Base-by-base conservation (phyloP, 2,888 invertebrate species). In the Torymus tubicola region DNA sequence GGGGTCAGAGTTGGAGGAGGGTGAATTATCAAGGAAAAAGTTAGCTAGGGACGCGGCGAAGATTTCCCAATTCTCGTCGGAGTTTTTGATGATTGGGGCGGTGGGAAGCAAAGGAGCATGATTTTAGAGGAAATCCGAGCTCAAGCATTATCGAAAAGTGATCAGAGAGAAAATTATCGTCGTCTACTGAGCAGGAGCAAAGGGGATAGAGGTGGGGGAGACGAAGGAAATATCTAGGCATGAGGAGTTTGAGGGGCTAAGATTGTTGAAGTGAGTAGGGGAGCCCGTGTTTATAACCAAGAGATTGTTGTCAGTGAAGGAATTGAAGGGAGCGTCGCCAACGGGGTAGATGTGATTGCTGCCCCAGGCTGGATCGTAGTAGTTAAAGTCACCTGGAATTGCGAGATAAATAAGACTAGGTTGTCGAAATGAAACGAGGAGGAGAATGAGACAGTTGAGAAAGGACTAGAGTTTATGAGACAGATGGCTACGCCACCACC, bases 101-200 rank as follows among this genome's bases (percentile, higher is more conserved):
- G 18, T 58, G 60, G 2, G 42, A 31, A n/a, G 10, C 11, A 14
- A 16, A 3, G 4, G 58, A 18, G 11, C 11, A 18, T n/a, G 14
- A 5, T 5, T 5, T 11, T 4, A 42, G 13, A 0, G 58, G 42
- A 16, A 60, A 42, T 16, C 60, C 70, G 11, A 70, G 11, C 0
- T 1, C 5, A 11, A 42, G 16, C 0, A n/a, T n/a, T 3, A 75
- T 63, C 0, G 75, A 81, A 31, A 50, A 69, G 57, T 81, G 81
- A 14, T 79, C 79, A n/a, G 81, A 81, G 2, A 63, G 24, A 52
- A 76, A 61, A 12, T 72, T 69, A 31, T 83, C 81, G 0, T 61
- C 16, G 0, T 53, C 53, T 1, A 70, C 76, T 50, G 61, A n/a
- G 81, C 81, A 82, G 0, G 64, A 24, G 13, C 65, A 81, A 2